Percentiles rank a stretch among this genome's conserved stretches.
phyloP scores from a whole-genome alignment of 1,140 invertebrate genomes.

The Agrypnia vestita region DNA sequence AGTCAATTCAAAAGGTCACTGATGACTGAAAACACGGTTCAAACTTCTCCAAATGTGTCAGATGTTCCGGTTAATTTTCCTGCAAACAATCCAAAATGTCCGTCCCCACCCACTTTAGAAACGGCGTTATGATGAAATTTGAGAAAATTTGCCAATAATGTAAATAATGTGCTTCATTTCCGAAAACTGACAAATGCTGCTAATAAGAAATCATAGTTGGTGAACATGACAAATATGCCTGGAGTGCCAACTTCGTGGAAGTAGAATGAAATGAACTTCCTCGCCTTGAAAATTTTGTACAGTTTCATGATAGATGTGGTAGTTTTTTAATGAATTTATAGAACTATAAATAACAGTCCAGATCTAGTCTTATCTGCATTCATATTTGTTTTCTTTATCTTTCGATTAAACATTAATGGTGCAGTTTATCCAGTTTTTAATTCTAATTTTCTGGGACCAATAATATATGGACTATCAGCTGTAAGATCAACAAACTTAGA shows the following conservation, averaged over 20 bases:
- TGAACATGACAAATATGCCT: neutral
- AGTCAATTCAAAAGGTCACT: constrained; percentile 7
- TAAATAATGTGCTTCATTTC: constrained; percentile 35
- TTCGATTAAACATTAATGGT: constrained; percentile 34
- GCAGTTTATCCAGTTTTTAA: constrained; percentile 36
- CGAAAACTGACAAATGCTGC: constrained; percentile 12
- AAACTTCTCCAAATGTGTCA: neutral
- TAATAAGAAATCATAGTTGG: constrained; percentile 17
- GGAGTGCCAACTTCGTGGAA: constrained; percentile 11
- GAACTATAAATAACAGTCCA: constrained; percentile 14
- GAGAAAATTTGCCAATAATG: constrained; percentile 10
- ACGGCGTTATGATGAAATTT: constrained; percentile 74
- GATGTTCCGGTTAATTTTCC: constrained; percentile 51
- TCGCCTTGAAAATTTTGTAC: constrained; percentile 18
- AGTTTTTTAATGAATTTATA: constrained; percentile 31
- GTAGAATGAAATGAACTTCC: constrained; percentile 4
- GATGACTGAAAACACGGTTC: neutral
- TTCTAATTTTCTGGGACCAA: constrained; percentile 58
- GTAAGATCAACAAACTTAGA: constrained; percentile 20
- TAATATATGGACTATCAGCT: neutral
- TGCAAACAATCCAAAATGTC: constrained; percentile 60
- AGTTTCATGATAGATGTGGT: constrained; percentile 10
- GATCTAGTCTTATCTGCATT: constrained; percentile 47
- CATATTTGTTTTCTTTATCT: constrained; percentile 5
- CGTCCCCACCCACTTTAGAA: constrained; percentile 73